Percentiles rank a stretch among this genome's conserved stretches.
Evolutionary conservation across 2,888 invertebrate species (phyloP).

Genomic region (Micropterix aruncella): DNA sequence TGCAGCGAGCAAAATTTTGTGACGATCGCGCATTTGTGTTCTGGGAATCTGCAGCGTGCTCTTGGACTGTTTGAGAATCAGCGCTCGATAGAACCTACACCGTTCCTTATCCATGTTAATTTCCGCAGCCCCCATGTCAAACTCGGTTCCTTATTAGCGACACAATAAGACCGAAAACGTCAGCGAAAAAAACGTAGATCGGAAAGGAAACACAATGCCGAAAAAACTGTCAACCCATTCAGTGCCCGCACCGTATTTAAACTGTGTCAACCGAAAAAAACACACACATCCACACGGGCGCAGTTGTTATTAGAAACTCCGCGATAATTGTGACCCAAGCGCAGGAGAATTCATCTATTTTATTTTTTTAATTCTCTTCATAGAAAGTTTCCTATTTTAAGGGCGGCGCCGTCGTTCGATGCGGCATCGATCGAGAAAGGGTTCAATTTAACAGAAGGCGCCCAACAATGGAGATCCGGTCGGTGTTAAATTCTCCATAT

Average conservation of each 20-base stretch:
- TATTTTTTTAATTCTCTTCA: not conserved
- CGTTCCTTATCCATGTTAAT: not conserved
- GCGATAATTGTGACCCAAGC: too few relatives aligned
- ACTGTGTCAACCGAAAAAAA: not conserved
- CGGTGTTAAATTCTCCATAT: not conserved
- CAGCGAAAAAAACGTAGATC: not conserved
- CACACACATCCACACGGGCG: too few relatives aligned
- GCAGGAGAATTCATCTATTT: not conserved
- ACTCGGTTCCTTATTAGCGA: not conserved
- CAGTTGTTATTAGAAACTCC: not conserved
- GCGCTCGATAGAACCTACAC: too few relatives aligned
- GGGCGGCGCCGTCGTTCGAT: not conserved
- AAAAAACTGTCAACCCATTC: not conserved
- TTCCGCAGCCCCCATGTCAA: not conserved
- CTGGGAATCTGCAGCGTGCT: too few relatives aligned
- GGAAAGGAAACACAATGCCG: not conserved
- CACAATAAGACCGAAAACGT: not conserved
- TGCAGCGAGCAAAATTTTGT: too few relatives aligned
- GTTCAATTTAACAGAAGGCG: not conserved
- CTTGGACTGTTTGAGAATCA: too few relatives aligned
- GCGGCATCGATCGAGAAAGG: not conserved
- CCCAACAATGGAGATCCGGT: not conserved
- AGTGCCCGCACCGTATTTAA: not conserved
- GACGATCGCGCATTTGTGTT: too few relatives aligned
- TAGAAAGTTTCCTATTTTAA: not conserved